Evolutionary conservation across 2,888 invertebrate species (phyloP).

Genomic region (Eupithecia vulgata): DNA sequence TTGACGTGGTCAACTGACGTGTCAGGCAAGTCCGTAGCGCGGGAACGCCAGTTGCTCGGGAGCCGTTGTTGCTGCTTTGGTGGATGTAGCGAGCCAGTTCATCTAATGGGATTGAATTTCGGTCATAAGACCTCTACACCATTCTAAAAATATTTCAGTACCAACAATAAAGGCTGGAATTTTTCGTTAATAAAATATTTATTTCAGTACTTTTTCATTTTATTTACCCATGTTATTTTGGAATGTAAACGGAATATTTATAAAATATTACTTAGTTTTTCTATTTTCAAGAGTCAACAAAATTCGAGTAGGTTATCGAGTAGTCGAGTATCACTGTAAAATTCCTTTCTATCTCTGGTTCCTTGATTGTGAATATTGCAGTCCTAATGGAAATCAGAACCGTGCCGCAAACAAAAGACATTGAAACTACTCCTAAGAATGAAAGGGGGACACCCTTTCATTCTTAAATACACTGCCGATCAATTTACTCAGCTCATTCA

Average conservation of each 20-base stretch:
- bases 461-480: constrained; percentile 24
- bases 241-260: background rate
- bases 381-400: constrained; percentile 31
- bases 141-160: no score
- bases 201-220: background rate
- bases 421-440: constrained; percentile 14
- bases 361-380: constrained; percentile 29
- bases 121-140: no score
- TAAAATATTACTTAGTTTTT: background rate
- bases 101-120: no score
- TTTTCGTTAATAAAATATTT: no score
- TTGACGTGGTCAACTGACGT: no score
- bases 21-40: no score
- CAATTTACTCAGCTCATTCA: constrained; percentile 21
- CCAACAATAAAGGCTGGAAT: no score
- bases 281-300: background rate
- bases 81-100: no score
- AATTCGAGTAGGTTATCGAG: background rate
- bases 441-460: constrained; percentile 13
- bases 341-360: constrained; percentile 18
- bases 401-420: constrained; percentile 20
- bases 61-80: no score
- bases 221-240: no score
- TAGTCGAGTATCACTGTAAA: background rate
- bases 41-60: no score